Evolutionary conservation across 1,140 invertebrate species (phyloP), one percentile per base, ranked within the genome.

Genomic region (Eubasilissa regina): DNA sequence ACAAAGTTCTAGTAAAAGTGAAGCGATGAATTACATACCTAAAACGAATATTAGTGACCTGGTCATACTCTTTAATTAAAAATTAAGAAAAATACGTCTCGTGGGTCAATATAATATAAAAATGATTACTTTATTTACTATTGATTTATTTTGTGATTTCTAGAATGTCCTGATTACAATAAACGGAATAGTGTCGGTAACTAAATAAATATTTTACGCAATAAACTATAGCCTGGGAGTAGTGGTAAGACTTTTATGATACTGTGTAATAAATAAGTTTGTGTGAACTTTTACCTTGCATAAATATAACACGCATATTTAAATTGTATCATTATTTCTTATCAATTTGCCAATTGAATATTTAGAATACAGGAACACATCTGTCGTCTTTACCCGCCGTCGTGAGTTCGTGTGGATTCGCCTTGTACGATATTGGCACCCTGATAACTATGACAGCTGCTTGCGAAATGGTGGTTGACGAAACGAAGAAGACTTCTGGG

Each of bases 371-470:
- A 58, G 13, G 15, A 19, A 17, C 55, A 15, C 11, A 9, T 19
- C 3, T 11, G 21, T n/a, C 55, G 17, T 10, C 55, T 9, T 15
- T 48, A 10, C 66, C 19, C 21, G 66, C 45, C n/a, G 21, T 70
- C 6, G 47, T 47, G 21, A 47, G 43, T 19, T n/a, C 43, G 11
- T 47, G 43, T 48, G 12, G n/a, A 4, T 78, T 78, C 45, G 76
- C 76, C 12, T 17, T 72, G n/a, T 78, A 13, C 45, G 76, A 78
- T 72, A 55, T 78, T 48, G 45, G 48, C 45, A 66, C 55, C 70
- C 81, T 75, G 74, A 81, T 75, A 72, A 25, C 43, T 73, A 58
- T 83, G 83, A 53, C 83, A 84, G 15, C 72, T 79, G 73, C 81
- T 84, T 55, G 62, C 79, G 13, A 81, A 51, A 68, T 48, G 83